Base-by-base conservation (phyloP, 2,888 invertebrate genomes). In the Trichogramma evanescens region DNA sequence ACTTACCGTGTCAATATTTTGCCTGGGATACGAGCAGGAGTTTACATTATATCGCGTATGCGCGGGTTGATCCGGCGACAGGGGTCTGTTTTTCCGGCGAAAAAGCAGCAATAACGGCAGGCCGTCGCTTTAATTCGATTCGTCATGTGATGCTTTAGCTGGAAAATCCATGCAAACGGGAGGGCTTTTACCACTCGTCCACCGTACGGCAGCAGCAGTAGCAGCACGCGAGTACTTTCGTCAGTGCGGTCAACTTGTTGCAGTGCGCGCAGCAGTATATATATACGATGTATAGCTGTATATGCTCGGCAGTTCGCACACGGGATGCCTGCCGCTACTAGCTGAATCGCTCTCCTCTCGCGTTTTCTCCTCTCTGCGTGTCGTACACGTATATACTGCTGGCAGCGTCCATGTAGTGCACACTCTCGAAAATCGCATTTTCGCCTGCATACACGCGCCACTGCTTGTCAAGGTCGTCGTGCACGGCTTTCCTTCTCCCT, bases 191-290 rank as follows among this genome's bases (percentile, higher is more conserved):
- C 13, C 45, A n/a, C 50, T 55, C 44, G 13, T 51, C 13, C 46
- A 43, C 44, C 6, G 10, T 48, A 5, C 26, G 26, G 26, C 26
- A 26, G 26, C 26, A 26, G 26, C 26, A 26, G 26, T 26, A 26
- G 26, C 6, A 49, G 39, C 53, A 6, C 26, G n/a, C 46, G 41
- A 38, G 43, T 55, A 43, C 50, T 56, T 26, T 39, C 38, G 13
- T 43, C 50, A 54, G 53, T 52, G 26, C 26, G 61, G 61, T 59
- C 61, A 61, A 64, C 63, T 61, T 64, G 61, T 64, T 64, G 63
- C 59, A 59, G 61, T 54, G 8, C 45, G 26, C 26, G 6, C 44
- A 38, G 5, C 8, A 45, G 6, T 4, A 44, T 26, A 26, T 26
- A 26, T 2, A 2, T 26, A 26, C 26, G 26, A 26, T 26, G 26